Evolutionary conservation across 2,888 invertebrate species (phyloP), one percentile per base, ranked within the genome.

Genomic region (Margaritifera margaritifera): DNA sequence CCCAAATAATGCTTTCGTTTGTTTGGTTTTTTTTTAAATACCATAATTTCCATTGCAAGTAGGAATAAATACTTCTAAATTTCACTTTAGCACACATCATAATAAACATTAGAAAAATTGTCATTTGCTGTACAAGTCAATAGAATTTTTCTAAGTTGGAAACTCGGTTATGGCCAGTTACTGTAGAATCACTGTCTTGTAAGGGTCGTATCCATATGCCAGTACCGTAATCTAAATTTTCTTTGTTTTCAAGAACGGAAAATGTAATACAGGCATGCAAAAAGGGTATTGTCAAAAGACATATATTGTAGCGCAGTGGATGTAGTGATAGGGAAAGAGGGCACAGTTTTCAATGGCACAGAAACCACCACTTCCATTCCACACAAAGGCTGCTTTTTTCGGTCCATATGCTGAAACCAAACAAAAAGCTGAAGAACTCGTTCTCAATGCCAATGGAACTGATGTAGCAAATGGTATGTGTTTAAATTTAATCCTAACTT

Each of bases 291-390:
- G 91, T 93, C 0, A 84, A 89, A 42, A 90, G 91, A n/a, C 88
- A 88, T 93, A 18, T 92, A 91, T 86, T 92, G 93, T 58, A 93
- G 93, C 74, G 92, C 93, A 31, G 91, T 92, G 1, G 93, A 93
- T 75, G 89, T 90, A 4, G 88, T 87, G 19, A 81, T 90, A 22
- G 90, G 90, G 6, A 74, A 78, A 58, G 80, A 89, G 50, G 84
- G 87, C 58, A 8, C 8, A 11, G 83, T 89, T 50, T 85, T 90
- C 57, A 77, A 84, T 62, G 82, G 87, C 62, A 88, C 88, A 0
- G 84, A 86, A 24, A 89, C 88, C 62, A 82, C 79, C 22, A 82
- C 84, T 15, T 85, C 87, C 19, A 74, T 75, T 4, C 77, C 84
- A 25, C 90, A 90, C 1, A 68, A 69, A 18, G 87, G 89, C 75